A percentile compares a stretch with the other conserved stretches of the same genome.
These are phyloP conservation scores for Muscicapa striata DNA, from an alignment of 2,797 vertebrate genomes.

Conservation along the genomic window DNA sequence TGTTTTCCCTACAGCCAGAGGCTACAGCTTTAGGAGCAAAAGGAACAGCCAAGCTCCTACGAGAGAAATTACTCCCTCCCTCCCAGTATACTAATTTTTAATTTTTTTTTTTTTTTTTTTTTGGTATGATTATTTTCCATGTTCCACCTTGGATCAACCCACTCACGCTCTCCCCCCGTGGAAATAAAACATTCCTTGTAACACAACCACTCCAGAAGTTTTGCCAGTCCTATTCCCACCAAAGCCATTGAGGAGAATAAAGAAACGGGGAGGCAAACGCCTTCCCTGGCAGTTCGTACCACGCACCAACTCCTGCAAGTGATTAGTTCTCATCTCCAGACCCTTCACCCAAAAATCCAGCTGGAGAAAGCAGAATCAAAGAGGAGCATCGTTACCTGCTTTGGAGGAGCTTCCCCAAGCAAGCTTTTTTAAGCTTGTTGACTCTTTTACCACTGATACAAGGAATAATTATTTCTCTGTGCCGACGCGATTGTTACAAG, in stretches of 20 bases:
- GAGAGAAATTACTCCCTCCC: not conserved
- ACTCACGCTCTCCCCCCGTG: not conserved
- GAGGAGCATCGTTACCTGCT: constrained; percentile 56
- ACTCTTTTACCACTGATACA: constrained; percentile 69
- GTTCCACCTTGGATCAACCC: not conserved
- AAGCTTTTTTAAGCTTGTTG: constrained; percentile 59
- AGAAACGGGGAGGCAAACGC: not conserved
- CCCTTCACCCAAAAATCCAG: not conserved
- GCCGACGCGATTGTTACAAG: constrained; percentile 55
- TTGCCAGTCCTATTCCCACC: constrained; percentile 11
- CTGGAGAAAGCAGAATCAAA: constrained; percentile 27
- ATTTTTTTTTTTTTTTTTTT: not conserved
- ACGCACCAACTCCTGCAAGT: not conserved
- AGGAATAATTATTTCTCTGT: constrained; percentile 66
- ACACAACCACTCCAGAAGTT: not conserved
- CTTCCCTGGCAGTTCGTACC: not conserved
- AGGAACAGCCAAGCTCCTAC: not conserved
- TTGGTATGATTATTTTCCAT: not conserved
- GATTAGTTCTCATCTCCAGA: not conserved
- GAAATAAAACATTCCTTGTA: not conserved
- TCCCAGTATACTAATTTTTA: not conserved
- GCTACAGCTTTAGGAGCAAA: not conserved
- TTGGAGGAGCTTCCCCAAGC: constrained; percentile 35
- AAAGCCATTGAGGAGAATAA: not conserved
- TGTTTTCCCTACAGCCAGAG: not conserved